Base-by-base conservation (phyloP, 1,140 invertebrate genomes). In the Gonioctena quinquepunctata region DNA sequence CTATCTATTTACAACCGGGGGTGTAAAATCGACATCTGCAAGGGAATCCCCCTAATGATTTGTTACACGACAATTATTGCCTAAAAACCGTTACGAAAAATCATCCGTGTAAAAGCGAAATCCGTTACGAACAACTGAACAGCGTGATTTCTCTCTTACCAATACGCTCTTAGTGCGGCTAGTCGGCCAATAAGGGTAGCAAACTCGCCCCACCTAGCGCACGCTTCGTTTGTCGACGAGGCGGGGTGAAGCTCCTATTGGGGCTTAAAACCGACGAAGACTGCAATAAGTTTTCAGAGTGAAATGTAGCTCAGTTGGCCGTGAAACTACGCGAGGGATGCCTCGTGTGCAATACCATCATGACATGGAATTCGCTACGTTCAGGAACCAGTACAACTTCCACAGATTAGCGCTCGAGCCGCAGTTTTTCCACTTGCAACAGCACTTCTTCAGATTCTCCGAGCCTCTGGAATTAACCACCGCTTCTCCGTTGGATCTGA, bases 321-420 rank as follows among this genome's bases (percentile, higher is more conserved):
- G 70, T 65, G 62, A 71, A 68, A 73, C 68, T 66, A 57, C 69
- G 70, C 69, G 73, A 76, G 79, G 78, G 63, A 83, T 83, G 81
- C 80, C 80, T 77, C 80, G 80, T 62, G 73, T 81, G 74, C 75
- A 76, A 54, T 78, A 76, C 73, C 79, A 82, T 66, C 80, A 83
- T 79, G 81, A 81, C 48, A 81, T 82, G 80, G 81, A 83, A 78
- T 79, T 80, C 75, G 76, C 75, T 18, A 73, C 76, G 42, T 80
- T 66, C 63, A 66, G 25, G 26, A 25, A 54, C 28, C 71, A 74
- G 11, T 68, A 74, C 2, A 66, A 80, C 23, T 66, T 82, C n/a
- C 80, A 82, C 33, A 49, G 80, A 33, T 64, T 82, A 16, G 77
- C 76, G n/a, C 50, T 81, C 6, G 77, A 80, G 5, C 66, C 76